Conservation (phyloP, 2,797 vertebrate species). For the Anas capensis region DNA sequence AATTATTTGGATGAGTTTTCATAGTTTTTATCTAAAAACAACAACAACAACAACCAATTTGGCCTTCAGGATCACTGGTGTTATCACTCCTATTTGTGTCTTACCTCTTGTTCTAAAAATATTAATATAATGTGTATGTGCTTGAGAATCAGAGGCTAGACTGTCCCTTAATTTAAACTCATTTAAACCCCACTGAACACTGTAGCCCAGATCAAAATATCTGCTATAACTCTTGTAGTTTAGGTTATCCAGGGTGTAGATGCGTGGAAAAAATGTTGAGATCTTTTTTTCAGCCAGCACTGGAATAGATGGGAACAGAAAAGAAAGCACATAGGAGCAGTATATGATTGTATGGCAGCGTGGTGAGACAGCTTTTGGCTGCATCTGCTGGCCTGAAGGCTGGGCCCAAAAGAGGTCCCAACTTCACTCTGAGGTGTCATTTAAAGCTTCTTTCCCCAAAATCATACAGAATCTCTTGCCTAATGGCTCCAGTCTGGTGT, state of each 20-base stretch:
- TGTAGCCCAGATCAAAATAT: neutral
- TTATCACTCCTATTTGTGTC: neutral
- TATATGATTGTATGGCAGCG: neutral
- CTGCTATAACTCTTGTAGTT: neutral
- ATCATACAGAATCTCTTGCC: neutral
- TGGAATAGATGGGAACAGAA: neutral
- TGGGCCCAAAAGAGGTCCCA: neutral
- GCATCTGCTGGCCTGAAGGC: neutral
- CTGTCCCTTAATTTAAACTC: neutral
- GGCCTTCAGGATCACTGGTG: neutral
- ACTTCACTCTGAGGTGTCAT: neutral
- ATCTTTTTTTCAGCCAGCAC: neutral
- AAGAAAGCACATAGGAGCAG: neutral
- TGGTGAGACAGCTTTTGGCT: neutral
- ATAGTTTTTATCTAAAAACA: neutral
- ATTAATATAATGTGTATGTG: neutral
- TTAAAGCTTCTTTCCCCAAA: neutral
- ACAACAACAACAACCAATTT: neutral
- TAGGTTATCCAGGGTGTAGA: neutral
- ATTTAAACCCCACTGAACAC: neutral
- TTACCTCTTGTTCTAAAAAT: neutral
- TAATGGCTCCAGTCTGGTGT: neutral
- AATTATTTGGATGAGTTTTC: neutral
- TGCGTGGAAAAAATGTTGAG: neutral
- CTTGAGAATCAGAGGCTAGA: neutral